Conservation (phyloP, 2,797 vertebrate genomes). For the Hydrophis major region DNA sequence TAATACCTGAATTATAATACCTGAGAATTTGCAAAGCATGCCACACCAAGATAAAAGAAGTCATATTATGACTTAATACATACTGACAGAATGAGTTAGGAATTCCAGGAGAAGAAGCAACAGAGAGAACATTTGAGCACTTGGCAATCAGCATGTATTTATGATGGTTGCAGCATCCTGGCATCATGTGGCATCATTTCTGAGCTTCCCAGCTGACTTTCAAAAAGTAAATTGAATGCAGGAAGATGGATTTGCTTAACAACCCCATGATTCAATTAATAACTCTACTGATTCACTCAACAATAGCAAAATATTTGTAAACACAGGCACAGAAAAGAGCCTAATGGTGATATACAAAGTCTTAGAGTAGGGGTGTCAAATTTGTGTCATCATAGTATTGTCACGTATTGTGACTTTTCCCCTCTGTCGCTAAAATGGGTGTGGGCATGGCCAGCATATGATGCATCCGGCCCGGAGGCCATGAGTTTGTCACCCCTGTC, state of each 20-base stretch:
- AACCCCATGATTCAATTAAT: not conserved
- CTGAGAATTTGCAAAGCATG: not conserved
- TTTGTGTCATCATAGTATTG: no score
- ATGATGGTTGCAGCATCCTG: not conserved
- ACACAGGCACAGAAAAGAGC: not conserved
- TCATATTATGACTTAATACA: not conserved
- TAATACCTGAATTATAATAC: not conserved
- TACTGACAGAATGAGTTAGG: not conserved
- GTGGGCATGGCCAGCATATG: no score
- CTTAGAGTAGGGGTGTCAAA: not conserved
- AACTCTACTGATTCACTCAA: not conserved
- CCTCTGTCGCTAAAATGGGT: no score
- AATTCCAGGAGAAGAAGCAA: not conserved
- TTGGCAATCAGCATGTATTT: not conserved
- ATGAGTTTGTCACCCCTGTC: no score
- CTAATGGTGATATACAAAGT: not conserved
- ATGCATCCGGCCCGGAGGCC: no score
- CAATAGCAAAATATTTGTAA: not conserved
- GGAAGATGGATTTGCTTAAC: not conserved
- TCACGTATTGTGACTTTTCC: no score
- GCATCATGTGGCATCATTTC: not conserved
- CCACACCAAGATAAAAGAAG: not conserved
- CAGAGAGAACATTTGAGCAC: not conserved
- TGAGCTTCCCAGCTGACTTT: not conserved
- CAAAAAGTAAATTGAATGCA: not conserved